These are phyloP conservation scores for Brachypalpus laphriformis DNA, from an alignment of 2,888 invertebrate species.

Conservation along the genomic window DNA sequence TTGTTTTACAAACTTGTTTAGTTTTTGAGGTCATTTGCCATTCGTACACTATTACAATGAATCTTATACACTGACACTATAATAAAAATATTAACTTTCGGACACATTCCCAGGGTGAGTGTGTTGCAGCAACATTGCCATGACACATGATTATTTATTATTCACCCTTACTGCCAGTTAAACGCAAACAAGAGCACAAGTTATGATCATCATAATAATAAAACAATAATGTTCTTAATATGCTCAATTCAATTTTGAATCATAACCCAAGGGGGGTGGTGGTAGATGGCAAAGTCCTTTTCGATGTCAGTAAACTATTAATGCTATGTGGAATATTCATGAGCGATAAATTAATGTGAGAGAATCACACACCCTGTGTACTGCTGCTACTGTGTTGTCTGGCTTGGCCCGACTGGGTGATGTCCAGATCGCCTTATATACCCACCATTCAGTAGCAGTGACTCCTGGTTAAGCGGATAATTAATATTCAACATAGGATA, in stretches of 20 bases:
- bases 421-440: constrained; percentile 47
- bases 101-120: constrained; percentile 36
- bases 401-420: constrained; percentile 24
- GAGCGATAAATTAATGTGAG: constrained; percentile 73
- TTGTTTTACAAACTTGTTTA: constrained; percentile 9
- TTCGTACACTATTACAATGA: constrained; percentile 10
- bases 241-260: constrained; percentile 68
- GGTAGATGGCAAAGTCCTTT: constrained; percentile 57
- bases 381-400: constrained; percentile 25
- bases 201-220: constrained; percentile 57
- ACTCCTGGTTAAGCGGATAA: constrained; percentile 59
- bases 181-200: constrained; percentile 42
- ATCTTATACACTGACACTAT: constrained; percentile 42
- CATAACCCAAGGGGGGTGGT: constrained; percentile 5
- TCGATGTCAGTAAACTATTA: constrained; percentile 72
- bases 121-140: constrained; percentile 62
- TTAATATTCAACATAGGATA: constrained; percentile 73
- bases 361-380: constrained; percentile 62
- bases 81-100: constrained; percentile 32
- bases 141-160: constrained; percentile 59
- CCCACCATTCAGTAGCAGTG: neutral
- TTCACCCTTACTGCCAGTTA: constrained; percentile 13
- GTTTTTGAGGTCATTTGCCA: constrained; percentile 37
- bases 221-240: constrained; percentile 64
- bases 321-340: constrained; percentile 70